phyloP scores from a whole-genome alignment of 2,888 invertebrate genomes.

The Cinara cedri region DNA sequence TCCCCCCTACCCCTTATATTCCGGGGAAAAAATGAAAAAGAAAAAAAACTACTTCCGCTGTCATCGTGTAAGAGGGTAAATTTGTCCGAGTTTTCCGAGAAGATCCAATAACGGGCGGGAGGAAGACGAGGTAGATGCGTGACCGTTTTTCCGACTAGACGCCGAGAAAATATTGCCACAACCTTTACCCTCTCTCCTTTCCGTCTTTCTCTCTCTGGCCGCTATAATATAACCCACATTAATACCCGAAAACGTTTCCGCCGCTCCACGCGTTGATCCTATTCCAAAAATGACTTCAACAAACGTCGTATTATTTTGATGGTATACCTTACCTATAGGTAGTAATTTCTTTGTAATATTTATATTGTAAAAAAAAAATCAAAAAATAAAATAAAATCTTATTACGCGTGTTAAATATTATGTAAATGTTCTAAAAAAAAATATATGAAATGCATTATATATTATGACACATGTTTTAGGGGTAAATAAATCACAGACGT shows the following conservation, averaged over 20 bases:
- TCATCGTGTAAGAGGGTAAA: slow-evolving; percentile 48
- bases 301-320: slow-evolving; percentile 4
- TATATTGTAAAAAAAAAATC: background rate
- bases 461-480: background rate
- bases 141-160: slow-evolving; percentile 55
- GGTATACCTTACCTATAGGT: too few relatives aligned
- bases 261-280: slow-evolving; percentile 7
- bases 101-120: slow-evolving; percentile 2
- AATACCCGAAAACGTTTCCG: slow-evolving; percentile 43
- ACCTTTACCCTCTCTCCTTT: background rate
- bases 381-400: background rate
- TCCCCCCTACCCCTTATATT: too few relatives aligned
- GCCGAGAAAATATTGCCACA: slow-evolving; percentile 47
- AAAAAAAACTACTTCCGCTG: slow-evolving; percentile 37
- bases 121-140: slow-evolving; percentile 16
- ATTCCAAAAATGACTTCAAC: slow-evolving; percentile 35
- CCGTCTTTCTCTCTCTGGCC: too few relatives aligned
- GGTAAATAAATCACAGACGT: background rate
- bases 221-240: background rate
- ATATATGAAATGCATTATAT: background rate
- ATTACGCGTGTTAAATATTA: background rate
- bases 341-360: slow-evolving; percentile 33
- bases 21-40: slow-evolving; percentile 1
- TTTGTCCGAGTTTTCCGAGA: slow-evolving; percentile 54
- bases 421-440: slow-evolving; percentile 2